phyloP scores from a whole-genome alignment of 2,113 vertebrate species.

The Coracopsis vasa region DNA sequence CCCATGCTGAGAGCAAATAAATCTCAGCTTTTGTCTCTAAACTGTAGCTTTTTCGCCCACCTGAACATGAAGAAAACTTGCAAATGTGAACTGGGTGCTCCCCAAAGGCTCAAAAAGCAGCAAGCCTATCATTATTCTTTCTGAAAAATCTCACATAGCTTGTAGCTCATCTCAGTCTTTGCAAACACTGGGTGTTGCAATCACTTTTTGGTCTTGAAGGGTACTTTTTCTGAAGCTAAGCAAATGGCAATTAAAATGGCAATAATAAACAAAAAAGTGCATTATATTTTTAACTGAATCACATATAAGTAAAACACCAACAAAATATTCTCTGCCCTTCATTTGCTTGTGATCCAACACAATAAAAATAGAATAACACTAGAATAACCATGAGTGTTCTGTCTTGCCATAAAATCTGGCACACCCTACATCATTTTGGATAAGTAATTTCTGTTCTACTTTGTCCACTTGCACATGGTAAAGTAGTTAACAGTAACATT shows the following conservation, averaged over 20 bases:
- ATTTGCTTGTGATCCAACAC: not conserved
- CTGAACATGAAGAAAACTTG: not conserved
- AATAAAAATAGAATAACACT: conserved; percentile 28
- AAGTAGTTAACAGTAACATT: conserved; percentile 56
- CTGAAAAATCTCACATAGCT: not conserved
- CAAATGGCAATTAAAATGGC: not conserved
- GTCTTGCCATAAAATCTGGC: conserved; percentile 27
- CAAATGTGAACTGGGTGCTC: not conserved
- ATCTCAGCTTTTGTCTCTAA: not conserved
- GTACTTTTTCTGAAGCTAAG: not conserved
- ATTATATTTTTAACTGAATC: not conserved
- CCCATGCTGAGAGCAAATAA: not conserved
- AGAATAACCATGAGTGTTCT: not conserved
- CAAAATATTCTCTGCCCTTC: not conserved
- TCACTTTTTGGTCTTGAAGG: not conserved
- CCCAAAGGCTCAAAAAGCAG: not conserved
- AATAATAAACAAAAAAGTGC: not conserved
- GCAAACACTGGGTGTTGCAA: not conserved
- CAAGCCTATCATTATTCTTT: not conserved
- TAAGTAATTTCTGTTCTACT: conserved; percentile 46
- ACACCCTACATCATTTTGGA: conserved; percentile 3
- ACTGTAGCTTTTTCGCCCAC: not conserved
- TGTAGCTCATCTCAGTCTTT: not conserved
- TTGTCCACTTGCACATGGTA: conserved; percentile 41
- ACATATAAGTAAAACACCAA: not conserved